phyloP scores from a whole-genome alignment of 2,113 vertebrate genomes.

The Erythrolamprus reginae region DNA sequence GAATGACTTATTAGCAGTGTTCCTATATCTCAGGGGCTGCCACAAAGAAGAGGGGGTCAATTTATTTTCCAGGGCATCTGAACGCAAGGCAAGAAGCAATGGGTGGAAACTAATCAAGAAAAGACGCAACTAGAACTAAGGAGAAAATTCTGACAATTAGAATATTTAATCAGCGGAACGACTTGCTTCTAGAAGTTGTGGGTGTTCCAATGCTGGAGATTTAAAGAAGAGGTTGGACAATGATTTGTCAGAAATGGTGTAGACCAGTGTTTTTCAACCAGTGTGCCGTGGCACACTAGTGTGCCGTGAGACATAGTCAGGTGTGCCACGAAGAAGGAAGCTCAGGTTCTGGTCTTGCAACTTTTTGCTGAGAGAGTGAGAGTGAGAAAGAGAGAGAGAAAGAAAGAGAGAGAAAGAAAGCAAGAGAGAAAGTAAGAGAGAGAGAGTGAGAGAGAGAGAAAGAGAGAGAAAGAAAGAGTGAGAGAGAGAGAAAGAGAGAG shows the following conservation, averaged over 20 bases:
- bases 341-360: no score
- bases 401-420: no score
- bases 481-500: no score
- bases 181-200: background rate
- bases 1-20: background rate
- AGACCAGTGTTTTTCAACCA: no score
- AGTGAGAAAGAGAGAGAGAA: no score
- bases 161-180: background rate
- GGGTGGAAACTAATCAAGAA: background rate
- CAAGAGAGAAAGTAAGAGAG: no score
- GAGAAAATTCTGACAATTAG: background rate
- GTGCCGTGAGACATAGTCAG: no score
- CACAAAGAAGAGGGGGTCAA: background rate
- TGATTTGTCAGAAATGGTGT: background rate
- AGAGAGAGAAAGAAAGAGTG: no score
- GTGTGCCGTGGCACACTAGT: no score
- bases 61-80: background rate
- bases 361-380: no score
- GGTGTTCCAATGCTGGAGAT: background rate
- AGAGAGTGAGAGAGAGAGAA: no score
- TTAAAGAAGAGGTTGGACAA: background rate
- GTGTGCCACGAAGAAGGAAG: no score
- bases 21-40: background rate
- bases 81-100: background rate
- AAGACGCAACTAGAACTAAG: background rate